These are phyloP conservation scores for Chorisops tibialis DNA, from an alignment of 2,888 invertebrate genomes.

Conservation along the genomic window DNA sequence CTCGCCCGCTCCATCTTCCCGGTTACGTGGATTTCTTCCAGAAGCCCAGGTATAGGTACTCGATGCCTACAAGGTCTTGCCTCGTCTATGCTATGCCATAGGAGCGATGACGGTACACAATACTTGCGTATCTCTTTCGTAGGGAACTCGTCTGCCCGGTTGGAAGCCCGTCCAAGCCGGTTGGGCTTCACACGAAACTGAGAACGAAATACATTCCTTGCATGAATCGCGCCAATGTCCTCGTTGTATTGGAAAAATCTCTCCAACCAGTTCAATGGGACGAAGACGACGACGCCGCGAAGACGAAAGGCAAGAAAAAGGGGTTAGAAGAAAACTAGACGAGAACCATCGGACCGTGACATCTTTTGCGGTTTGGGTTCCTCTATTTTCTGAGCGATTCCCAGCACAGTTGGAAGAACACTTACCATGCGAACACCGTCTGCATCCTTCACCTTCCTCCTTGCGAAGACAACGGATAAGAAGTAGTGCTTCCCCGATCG, in stretches of 20 bases:
- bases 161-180: slow-evolving; percentile 7
- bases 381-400: slow-evolving; percentile 4
- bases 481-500: too few species aligned
- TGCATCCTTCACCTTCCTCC: background rate
- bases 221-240: background rate
- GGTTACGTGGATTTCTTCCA: too few species aligned
- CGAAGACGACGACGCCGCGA: background rate
- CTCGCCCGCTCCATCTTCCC: background rate
- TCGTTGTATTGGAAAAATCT: background rate
- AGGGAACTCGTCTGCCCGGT: slow-evolving; percentile 20
- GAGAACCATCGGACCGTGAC: slow-evolving; percentile 16
- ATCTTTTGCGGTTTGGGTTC: slow-evolving; percentile 17
- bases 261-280: slow-evolving; percentile 3
- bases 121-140: slow-evolving; percentile 6
- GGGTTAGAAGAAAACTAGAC: slow-evolving; percentile 25
- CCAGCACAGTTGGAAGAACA: background rate
- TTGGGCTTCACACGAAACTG: slow-evolving; percentile 15
- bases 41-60: too few species aligned
- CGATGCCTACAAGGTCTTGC: too few species aligned
- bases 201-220: slow-evolving; percentile 14
- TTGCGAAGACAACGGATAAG: too few species aligned
- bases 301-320: background rate
- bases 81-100: too few species aligned
- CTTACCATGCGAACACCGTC: slow-evolving; percentile 18
- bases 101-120: too few species aligned